Conservation (phyloP, 2,113 vertebrate genomes). For the Tiliqua scincoides region DNA sequence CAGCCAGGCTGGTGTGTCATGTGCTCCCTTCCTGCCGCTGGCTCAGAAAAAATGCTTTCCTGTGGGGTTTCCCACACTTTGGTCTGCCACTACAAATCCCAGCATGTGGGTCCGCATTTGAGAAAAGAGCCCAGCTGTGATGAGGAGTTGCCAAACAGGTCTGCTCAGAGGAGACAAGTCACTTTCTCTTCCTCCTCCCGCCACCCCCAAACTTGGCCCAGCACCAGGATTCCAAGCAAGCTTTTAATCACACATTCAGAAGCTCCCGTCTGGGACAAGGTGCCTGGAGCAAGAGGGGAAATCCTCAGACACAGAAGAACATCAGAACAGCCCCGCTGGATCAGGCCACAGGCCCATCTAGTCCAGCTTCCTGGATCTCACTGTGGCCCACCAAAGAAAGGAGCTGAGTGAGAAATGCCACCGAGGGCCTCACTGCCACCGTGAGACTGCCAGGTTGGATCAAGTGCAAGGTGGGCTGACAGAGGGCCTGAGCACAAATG, state of each 20-base stretch:
- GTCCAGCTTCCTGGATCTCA: no score
- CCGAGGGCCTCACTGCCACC: background rate
- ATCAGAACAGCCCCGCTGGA: background rate
- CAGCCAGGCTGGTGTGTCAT: background rate
- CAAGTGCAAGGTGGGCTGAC: background rate
- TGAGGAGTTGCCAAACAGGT: background rate
- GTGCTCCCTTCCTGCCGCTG: background rate
- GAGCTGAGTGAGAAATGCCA: no score
- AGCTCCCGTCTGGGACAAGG: background rate
- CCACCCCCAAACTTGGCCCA: background rate
- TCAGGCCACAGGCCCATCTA: no score
- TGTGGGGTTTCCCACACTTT: constrained; percentile 18
- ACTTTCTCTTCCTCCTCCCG: background rate
- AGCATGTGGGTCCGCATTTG: background rate
- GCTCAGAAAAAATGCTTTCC: background rate
- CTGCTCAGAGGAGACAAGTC: background rate
- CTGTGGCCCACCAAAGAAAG: no score
- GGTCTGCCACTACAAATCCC: background rate
- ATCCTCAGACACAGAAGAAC: background rate
- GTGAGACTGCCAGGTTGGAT: background rate
- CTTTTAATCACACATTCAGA: background rate
- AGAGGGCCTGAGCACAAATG: no score
- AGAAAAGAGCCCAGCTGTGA: background rate
- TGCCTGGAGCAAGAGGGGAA: background rate
- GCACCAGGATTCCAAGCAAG: background rate